These are phyloP conservation scores for Drosophila busckii DNA, from an alignment of 1,140 invertebrate genomes.

Conservation along the genomic window DNA sequence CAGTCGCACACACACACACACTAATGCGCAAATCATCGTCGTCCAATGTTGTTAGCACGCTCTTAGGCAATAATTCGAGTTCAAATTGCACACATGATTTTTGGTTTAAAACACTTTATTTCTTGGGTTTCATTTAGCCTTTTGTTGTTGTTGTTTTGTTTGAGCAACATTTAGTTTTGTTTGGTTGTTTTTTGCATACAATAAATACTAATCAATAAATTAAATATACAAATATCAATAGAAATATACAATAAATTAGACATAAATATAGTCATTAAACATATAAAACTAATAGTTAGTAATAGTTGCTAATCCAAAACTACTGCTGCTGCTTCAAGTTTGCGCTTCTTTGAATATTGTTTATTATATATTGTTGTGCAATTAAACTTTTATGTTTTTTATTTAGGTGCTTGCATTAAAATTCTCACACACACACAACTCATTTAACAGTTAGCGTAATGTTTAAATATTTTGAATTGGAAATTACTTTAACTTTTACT, in stretches of 20 bases:
- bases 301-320: too few species aligned
- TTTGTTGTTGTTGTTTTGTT: conserved; percentile 42
- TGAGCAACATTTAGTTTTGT: conserved; percentile 47
- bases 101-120: conserved; percentile 77
- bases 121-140: conserved; percentile 60
- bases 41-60: conserved; percentile 30
- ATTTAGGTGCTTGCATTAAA: not conserved
- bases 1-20: conserved; percentile 21
- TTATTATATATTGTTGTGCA: conserved; percentile 17
- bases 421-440: not conserved
- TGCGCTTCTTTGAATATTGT: conserved; percentile 13
- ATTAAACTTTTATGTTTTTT: conserved; percentile 31
- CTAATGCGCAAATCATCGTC: conserved; percentile 66
- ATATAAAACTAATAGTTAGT: conserved; percentile 26
- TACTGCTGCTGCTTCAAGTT: conserved; percentile 16
- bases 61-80: conserved; percentile 33
- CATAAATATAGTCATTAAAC: conserved; percentile 44
- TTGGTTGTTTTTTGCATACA: conserved; percentile 53
- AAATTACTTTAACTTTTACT: conserved; percentile 25
- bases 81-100: conserved; percentile 39
- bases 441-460: not conserved
- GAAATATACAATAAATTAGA: conserved; percentile 56
- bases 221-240: conserved; percentile 36
- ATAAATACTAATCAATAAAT: conserved; percentile 77
- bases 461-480: conserved; percentile 5